A percentile compares a stretch with the other conserved stretches of the same genome.
Conservation (phyloP, 2,888 invertebrate species). For the Cosmopolites sordidus region DNA sequence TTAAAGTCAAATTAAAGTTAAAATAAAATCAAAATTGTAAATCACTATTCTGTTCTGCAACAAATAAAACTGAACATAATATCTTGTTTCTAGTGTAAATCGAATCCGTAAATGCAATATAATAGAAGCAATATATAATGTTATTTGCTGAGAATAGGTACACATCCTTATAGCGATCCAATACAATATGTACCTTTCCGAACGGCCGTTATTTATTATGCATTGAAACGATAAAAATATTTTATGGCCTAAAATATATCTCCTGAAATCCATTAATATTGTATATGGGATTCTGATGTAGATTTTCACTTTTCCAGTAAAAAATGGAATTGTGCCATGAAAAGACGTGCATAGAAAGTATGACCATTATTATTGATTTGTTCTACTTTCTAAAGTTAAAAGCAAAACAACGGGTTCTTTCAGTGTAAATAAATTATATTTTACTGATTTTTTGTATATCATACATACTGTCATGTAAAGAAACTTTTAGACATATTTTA, state of each 20-base stretch:
- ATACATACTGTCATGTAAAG: too few relatives aligned
- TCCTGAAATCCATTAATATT: slow-evolving; percentile 19
- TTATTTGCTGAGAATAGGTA: not conserved
- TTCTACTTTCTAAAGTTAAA: slow-evolving; percentile 1
- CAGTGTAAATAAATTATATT: too few relatives aligned
- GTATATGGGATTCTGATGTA: slow-evolving; percentile 18
- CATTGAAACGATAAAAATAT: slow-evolving; percentile 16
- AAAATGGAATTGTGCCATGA: not conserved
- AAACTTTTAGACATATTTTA: too few relatives aligned
- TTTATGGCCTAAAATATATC: slow-evolving; percentile 13
- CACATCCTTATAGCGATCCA: not conserved
- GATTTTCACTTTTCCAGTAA: slow-evolving; percentile 12
- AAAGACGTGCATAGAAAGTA: slow-evolving; percentile 9
- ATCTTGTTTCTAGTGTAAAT: too few relatives aligned
- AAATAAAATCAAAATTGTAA: too few relatives aligned
- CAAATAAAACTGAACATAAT: too few relatives aligned
- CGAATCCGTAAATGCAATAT: too few relatives aligned
- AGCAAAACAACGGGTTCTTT: too few relatives aligned
- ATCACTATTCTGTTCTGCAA: too few relatives aligned
- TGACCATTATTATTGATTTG: slow-evolving; percentile 5
- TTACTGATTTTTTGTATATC: too few relatives aligned
- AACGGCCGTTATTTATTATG: slow-evolving; percentile 7
- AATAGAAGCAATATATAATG: not conserved
- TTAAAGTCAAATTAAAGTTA: too few relatives aligned
- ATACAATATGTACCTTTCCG: not conserved